Evolutionary conservation across 2,888 invertebrate genomes (phyloP).

Genomic region (Eurois occulta): DNA sequence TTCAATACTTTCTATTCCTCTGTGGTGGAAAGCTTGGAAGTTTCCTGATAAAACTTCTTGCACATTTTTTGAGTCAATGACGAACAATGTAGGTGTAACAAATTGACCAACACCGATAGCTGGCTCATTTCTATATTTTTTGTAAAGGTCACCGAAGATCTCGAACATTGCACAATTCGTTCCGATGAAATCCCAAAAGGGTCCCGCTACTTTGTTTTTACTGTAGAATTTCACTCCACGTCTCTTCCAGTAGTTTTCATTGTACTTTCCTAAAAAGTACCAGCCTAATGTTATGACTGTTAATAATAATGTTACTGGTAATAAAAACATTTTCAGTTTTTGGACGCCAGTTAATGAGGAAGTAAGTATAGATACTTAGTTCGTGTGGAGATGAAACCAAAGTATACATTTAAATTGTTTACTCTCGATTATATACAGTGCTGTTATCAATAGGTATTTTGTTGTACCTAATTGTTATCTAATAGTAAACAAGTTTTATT

Average conservation of each 20-base stretch:
- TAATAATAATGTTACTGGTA: slow-evolving; percentile 35
- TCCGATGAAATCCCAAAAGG: slow-evolving; percentile 66
- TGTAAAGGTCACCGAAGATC: slow-evolving; percentile 68
- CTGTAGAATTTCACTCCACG: slow-evolving; percentile 67
- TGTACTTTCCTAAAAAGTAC: slow-evolving; percentile 58
- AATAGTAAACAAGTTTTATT: not conserved
- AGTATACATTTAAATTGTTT: not conserved
- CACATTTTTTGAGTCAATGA: slow-evolving; percentile 71
- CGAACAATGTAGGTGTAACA: slow-evolving; percentile 64
- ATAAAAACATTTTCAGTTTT: slow-evolving; percentile 32
- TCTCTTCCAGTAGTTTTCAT: slow-evolving; percentile 75
- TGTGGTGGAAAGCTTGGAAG: slow-evolving; percentile 72
- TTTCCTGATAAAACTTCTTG: slow-evolving; percentile 72
- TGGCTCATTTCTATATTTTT: slow-evolving; percentile 71
- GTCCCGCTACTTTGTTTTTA: slow-evolving; percentile 53
- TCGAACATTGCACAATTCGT: slow-evolving; percentile 39
- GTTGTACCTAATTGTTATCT: not conserved
- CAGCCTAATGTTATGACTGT: slow-evolving; percentile 14
- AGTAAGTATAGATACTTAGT: not conserved
- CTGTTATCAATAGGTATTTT: not conserved
- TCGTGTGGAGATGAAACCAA: not conserved
- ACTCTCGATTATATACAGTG: not conserved
- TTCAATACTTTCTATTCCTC: slow-evolving; percentile 57
- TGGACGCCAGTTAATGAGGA: not conserved
- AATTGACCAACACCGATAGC: slow-evolving; percentile 71